These are phyloP conservation scores for Chionodraco myersi DNA, from an alignment of 2,113 vertebrate species.

Conservation along the genomic window DNA sequence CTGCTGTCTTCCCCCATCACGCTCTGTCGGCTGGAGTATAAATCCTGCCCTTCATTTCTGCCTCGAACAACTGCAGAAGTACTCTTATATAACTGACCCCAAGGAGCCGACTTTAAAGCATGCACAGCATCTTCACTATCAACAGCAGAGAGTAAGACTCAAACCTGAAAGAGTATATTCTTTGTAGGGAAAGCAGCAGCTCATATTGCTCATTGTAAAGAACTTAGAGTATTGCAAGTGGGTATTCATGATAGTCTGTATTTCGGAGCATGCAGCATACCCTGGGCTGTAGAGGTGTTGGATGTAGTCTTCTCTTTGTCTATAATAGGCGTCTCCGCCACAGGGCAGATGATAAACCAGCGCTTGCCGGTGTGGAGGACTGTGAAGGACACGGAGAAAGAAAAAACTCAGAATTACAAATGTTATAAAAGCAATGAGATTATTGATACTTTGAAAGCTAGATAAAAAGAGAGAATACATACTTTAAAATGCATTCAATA, in stretches of 20 bases:
- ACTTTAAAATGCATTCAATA: not conserved
- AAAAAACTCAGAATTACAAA: slow-evolving; percentile 2
- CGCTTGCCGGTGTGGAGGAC: slow-evolving; percentile 97
- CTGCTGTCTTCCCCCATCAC: slow-evolving; percentile 52
- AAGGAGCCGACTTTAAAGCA: slow-evolving; percentile 28
- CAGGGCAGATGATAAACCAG: slow-evolving; percentile 98
- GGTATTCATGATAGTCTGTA: not conserved
- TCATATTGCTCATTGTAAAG: not conserved
- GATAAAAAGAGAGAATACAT: not conserved
- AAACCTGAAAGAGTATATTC: not conserved
- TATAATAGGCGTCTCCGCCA: slow-evolving; percentile 88
- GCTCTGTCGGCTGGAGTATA: slow-evolving; percentile 57
- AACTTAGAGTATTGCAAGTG: not conserved
- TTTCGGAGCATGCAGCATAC: slow-evolving; percentile 47
- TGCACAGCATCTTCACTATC: slow-evolving; percentile 7
- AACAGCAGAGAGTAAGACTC: slow-evolving; percentile 19
- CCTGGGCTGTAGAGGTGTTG: slow-evolving; percentile 54
- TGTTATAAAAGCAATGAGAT: not conserved
- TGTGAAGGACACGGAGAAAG: slow-evolving; percentile 70
- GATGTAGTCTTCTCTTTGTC: slow-evolving; percentile 73
- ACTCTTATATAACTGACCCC: slow-evolving; percentile 72
- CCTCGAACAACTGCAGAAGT: slow-evolving; percentile 77
- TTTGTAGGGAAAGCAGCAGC: not conserved
- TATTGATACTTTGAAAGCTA: not conserved
- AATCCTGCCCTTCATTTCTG: slow-evolving; percentile 81